Evolutionary conservation across 1,140 invertebrate species (phyloP).

Genomic region (Ceratosolen fusciceps): DNA sequence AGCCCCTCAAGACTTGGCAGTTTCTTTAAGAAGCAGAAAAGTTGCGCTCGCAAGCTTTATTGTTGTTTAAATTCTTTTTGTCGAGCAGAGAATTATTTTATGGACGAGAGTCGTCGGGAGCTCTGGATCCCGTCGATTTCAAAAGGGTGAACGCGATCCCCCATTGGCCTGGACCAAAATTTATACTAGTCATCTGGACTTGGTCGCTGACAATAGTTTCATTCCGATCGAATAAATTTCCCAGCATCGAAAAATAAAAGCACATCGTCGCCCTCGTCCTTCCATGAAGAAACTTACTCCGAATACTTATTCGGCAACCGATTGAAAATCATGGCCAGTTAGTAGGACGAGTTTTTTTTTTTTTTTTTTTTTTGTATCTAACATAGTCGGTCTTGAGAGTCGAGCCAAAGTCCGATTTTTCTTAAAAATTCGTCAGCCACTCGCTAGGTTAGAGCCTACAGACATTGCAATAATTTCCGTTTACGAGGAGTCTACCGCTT

Average conservation of each 20-base stretch:
- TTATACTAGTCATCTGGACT: background rate
- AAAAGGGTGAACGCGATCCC: background rate
- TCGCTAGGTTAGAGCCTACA: too few species aligned
- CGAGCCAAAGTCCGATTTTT: too few species aligned
- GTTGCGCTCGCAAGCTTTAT: background rate
- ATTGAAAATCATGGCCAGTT: too few species aligned
- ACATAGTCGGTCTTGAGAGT: too few species aligned
- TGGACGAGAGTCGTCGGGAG: background rate
- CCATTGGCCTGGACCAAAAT: background rate
- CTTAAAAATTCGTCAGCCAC: too few species aligned
- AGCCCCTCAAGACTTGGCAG: too few species aligned
- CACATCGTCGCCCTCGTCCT: too few species aligned
- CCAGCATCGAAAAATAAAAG: background rate
- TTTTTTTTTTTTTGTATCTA: too few species aligned
- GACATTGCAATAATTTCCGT: too few species aligned
- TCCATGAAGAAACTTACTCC: background rate
- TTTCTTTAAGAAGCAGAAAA: background rate
- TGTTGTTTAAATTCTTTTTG: background rate
- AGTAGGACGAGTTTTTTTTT: too few species aligned
- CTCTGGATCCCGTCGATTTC: background rate
- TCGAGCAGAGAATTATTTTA: background rate
- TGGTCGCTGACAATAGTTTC: slow-evolving; percentile 8
- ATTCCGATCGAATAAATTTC: background rate
- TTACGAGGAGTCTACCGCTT: too few species aligned
- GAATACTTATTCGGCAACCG: too few species aligned